These are phyloP conservation scores for Temnothorax curvispinosus DNA, from an alignment of 1,140 invertebrate species.

Conservation along the genomic window DNA sequence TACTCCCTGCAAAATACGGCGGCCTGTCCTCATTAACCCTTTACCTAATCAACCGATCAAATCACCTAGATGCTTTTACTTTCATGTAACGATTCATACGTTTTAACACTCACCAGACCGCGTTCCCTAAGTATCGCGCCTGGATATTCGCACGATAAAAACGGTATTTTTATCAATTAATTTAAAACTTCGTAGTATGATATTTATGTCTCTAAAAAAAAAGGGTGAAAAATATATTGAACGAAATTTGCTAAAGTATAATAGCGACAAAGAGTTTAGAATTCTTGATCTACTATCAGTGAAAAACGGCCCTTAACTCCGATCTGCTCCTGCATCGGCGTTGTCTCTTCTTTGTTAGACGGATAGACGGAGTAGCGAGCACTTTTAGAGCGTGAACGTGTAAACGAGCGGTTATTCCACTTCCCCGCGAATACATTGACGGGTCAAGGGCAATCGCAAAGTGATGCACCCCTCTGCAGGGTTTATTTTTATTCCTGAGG, in stretches of 20 bases:
- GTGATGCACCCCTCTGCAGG: not conserved
- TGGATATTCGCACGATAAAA: not conserved
- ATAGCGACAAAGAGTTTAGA: slow-evolving; percentile 26
- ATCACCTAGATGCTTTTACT: not conserved
- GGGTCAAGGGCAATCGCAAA: slow-evolving; percentile 67
- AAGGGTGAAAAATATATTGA: not conserved
- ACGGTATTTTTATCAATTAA: not conserved
- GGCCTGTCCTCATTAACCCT: slow-evolving; percentile 3
- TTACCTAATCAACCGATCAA: not conserved
- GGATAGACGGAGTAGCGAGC: not conserved
- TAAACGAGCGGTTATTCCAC: slow-evolving; percentile 54
- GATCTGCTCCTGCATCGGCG: not conserved
- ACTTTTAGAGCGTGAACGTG: slow-evolving; percentile 69
- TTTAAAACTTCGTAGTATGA: not conserved
- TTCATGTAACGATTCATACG: not conserved
- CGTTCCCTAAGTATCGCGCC: not conserved
- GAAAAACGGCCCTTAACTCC: slow-evolving; percentile 47
- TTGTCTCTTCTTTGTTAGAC: slow-evolving; percentile 53
- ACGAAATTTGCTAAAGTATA: not conserved
- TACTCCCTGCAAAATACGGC: not conserved
- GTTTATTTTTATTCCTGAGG: slow-evolving; percentile 58
- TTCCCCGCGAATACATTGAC: slow-evolving; percentile 56
- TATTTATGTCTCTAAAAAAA: slow-evolving; percentile 2
- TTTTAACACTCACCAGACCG: not conserved
- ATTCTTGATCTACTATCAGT: slow-evolving; percentile 32